Percentiles rank a stretch among this genome's conserved stretches.
phyloP scores from a whole-genome alignment of 1,140 invertebrate genomes.

The Ceratina calcarata region DNA sequence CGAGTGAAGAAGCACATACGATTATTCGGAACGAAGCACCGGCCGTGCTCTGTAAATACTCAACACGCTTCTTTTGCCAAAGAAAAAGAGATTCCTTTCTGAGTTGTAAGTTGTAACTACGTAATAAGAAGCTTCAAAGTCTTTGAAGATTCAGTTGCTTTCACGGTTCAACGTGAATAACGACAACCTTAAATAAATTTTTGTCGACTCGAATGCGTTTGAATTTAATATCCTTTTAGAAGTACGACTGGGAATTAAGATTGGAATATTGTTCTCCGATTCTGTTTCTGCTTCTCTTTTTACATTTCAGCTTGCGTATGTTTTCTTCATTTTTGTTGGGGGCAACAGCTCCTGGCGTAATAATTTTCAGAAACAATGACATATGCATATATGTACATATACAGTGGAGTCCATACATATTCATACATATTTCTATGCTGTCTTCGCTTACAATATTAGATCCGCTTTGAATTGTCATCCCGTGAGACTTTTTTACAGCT shows the following conservation, averaged over 20 bases:
- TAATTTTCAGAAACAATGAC: conserved; percentile 1
- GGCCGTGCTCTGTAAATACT: not conserved
- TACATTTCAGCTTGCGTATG: not conserved
- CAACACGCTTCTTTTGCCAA: not conserved
- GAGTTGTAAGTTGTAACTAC: not conserved
- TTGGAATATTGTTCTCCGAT: not conserved
- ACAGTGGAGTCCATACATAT: too few species aligned
- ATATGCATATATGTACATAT: too few species aligned
- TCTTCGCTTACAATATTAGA: too few species aligned
- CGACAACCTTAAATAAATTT: conserved; percentile 32
- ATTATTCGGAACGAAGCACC: conserved; percentile 1
- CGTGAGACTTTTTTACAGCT: too few species aligned
- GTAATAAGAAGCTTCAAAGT: conserved; percentile 20
- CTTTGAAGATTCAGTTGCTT: not conserved
- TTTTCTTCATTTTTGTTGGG: not conserved
- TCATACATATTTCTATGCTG: too few species aligned
- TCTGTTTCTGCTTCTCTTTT: not conserved
- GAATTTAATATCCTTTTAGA: not conserved
- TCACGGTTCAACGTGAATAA: conserved; percentile 14
- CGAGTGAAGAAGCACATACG: not conserved
- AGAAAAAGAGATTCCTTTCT: not conserved
- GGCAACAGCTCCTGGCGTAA: not conserved
- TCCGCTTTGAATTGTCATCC: too few species aligned
- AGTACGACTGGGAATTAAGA: too few species aligned
- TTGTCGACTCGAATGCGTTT: not conserved